Conservation (phyloP, 2,797 vertebrate species). For the Jordanella pulchra region DNA sequence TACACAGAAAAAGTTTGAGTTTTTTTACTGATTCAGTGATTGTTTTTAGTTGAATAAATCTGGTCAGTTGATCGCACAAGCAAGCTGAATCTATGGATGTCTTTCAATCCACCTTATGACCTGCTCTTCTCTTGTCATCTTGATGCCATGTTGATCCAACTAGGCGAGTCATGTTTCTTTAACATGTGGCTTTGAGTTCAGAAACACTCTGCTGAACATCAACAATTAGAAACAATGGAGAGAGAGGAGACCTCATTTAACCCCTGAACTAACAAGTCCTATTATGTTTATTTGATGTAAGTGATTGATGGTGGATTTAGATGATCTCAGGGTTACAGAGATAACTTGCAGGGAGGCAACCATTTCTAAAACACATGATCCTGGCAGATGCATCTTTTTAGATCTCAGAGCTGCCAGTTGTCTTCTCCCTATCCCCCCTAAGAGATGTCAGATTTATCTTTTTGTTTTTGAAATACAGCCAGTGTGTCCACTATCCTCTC, state of each 20-base stretch:
- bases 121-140: neutral
- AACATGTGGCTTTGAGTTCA: no score
- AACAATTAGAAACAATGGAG: neutral
- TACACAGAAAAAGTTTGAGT: no score
- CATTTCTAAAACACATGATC: slow-evolving; percentile 19
- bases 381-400: slow-evolving; percentile 26
- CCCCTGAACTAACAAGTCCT: no score
- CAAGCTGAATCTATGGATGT: neutral
- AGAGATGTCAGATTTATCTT: neutral
- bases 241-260: neutral
- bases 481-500: neutral
- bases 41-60: no score
- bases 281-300: neutral
- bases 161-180: neutral
- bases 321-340: slow-evolving; percentile 1
- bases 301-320: neutral
- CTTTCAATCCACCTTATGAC: no score
- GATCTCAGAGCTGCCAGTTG: slow-evolving; percentile 30
- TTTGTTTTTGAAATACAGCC: slow-evolving; percentile 5
- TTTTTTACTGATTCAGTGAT: no score
- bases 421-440: neutral
- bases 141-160: neutral
- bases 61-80: neutral
- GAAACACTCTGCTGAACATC: no score
- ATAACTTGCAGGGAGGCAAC: neutral